Base-by-base conservation (phyloP, 2,797 vertebrate species). In the Lutjanus argentimaculatus region DNA sequence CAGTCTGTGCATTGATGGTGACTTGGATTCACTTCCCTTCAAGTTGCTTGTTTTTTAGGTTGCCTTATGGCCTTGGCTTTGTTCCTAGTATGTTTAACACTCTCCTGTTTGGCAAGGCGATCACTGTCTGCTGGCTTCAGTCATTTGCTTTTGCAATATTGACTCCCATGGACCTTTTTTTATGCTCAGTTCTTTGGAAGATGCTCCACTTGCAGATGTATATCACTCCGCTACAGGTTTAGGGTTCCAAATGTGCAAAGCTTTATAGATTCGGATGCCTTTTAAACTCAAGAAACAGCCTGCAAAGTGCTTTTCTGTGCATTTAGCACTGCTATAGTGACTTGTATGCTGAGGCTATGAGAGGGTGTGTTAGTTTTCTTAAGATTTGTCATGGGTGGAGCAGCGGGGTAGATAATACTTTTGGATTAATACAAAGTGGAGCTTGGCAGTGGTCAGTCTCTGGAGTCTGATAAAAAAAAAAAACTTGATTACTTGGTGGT, bases 391-490 rank as follows among this genome's bases (percentile, higher is more conserved):
- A 72, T 73, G 91, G 87, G 88, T 90, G 90, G 81, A 89, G 90
- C 78, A 71, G 80, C 42, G 45, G 83, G 51, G 58, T 40, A 83
- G 84, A 87, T 89, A 83, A 88, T 88, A 55, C 79, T 56, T 59
- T 25, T 45, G 85, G 91, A 91, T 91, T 90, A 83, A 79, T 75
- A 67, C 56, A 70, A 85, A 91, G 88, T 86, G 73, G 75, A 82
- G 82, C 77, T 94, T 93, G 91, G 92, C 92, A 91, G 90, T 43
- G 85, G 87, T 90, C 88, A 69, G 74, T 90, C 89, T 80, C 81
- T 71, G 14, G 85, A 85, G 85, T 75, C 79, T 76, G 53, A 15
- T 78, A 83, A 58, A 83, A 3, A 36, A 83, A 58, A 83, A 3
- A 36, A 36, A 36, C 58, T 40, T 75, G 80, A 82, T 88, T 87